phyloP scores from a whole-genome alignment of 2,888 invertebrate genomes.

The Aproaerema taeniolella region DNA sequence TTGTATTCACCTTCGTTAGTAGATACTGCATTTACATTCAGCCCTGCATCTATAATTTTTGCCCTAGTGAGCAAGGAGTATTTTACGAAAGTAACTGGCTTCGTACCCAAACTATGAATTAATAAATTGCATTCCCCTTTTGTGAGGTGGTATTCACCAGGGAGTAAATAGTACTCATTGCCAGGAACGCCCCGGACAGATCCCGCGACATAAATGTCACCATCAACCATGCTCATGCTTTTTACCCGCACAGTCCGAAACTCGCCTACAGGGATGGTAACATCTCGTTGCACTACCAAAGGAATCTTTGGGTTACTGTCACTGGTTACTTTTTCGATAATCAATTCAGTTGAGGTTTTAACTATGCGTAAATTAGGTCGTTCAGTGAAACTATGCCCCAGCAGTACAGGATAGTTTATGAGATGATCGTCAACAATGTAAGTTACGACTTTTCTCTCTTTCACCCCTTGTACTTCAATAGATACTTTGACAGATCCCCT shows the following conservation, averaged over 20 bases:
- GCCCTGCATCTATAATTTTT: background rate
- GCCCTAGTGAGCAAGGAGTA: background rate
- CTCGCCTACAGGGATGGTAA: background rate
- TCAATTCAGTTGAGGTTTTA: conserved; percentile 8
- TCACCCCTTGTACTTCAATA: conserved; percentile 20
- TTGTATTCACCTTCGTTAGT: too few species aligned
- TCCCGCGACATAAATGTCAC: conserved; percentile 1
- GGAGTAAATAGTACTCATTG: conserved; percentile 4
- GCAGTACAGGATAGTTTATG: conserved; percentile 14
- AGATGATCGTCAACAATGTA: conserved; percentile 17
- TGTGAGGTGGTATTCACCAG: conserved; percentile 3
- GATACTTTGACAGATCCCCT: conserved; percentile 11
- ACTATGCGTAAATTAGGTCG: conserved; percentile 7
- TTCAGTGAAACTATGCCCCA: conserved; percentile 13
- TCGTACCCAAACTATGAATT: conserved; percentile 4
- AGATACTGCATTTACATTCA: background rate
- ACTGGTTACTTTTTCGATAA: conserved; percentile 3
- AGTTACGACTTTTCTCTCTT: conserved; percentile 18
- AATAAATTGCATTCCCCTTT: background rate
- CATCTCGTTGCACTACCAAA: background rate
- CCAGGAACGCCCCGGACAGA: background rate
- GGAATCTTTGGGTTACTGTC: background rate
- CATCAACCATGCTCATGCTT: background rate
- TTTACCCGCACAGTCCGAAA: background rate
- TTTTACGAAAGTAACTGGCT: background rate